Base-by-base conservation (phyloP, 1,140 invertebrate genomes). In the Propsilocerus akamusi region DNA sequence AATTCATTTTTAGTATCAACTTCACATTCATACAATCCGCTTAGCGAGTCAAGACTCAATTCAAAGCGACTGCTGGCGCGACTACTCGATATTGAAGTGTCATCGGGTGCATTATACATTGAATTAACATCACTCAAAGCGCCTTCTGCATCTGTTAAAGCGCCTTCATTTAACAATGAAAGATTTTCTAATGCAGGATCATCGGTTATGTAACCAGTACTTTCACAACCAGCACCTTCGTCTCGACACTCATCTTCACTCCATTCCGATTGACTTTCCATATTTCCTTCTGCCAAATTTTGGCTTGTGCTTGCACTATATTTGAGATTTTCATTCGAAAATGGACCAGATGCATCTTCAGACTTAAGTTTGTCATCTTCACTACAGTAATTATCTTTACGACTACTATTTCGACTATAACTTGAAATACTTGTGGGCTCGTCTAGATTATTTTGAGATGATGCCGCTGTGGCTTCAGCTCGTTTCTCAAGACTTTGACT, bases 41-140 rank as follows among this genome's bases (percentile, higher is more conserved):
- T 83, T 46, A 85, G 69, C 11, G 81, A 83, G 63, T 86, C 84
- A 20, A 86, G 64, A 48, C 78, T 83, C 52, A 86, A 73, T 26
- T 83, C 69, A 14, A 83, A 77, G 12, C 83, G 73, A 8, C 82
- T 86, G 41, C 83, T 86, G 7, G 84, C 83, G 50, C 84, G 68
- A 0, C 80, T 83, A 48, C 78, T 81, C 53, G 85, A 78, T 25
- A 82, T 81, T 23, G 83, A 84, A 56, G 80, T 80, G 59, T 83
- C 80, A 59, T 83, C 81, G 54, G 75, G 77, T 49, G 77, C 77
- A 59, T 77, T 77, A 59, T 83, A 84, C 51, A 84, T 76, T n/a
- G 84, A 87, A 65, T 87, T 88, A 23, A 86, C 81, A 63, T 88
- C 84, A 59, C 83, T 87, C 37, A 87, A 65, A 6, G 83, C 83